Percentiles rank a stretch among this genome's conserved stretches.
These are phyloP conservation scores for Eilema caniola DNA, from an alignment of 2,888 invertebrate genomes.

Conservation along the genomic window DNA sequence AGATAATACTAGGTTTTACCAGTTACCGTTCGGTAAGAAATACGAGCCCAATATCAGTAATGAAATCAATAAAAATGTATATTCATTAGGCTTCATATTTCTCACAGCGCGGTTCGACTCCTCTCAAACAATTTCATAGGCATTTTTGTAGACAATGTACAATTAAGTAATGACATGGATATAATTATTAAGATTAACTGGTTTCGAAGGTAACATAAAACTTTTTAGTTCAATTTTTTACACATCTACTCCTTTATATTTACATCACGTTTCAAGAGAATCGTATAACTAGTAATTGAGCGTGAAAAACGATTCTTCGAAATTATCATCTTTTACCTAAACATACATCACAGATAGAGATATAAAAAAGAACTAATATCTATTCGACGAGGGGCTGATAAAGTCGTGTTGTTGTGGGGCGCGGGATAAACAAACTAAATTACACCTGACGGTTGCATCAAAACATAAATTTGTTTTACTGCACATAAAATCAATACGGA, in stretches of 20 bases:
- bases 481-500: constrained; percentile 66
- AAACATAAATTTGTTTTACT: constrained; percentile 78
- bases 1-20: constrained; percentile 33
- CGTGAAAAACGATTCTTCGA: constrained; percentile 71
- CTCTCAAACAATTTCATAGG: constrained; percentile 37
- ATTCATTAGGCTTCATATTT: constrained; percentile 35
- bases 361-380: constrained; percentile 70
- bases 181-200: constrained; percentile 24
- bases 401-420: constrained; percentile 19
- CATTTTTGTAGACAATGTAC: constrained; percentile 46
- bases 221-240: constrained; percentile 61
- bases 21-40: constrained; percentile 31
- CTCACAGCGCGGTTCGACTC: constrained; percentile 33
- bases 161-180: constrained; percentile 40
- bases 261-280: constrained; percentile 67
- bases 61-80: background rate
- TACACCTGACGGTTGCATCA: constrained; percentile 61
- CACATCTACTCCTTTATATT: constrained; percentile 63
- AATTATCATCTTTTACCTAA: constrained; percentile 84
- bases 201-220: constrained; percentile 57
- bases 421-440: constrained; percentile 55
- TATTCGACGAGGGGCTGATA: constrained; percentile 48
- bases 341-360: constrained; percentile 85
- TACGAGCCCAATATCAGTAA: constrained; percentile 22
- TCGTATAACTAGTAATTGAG: constrained; percentile 72